phyloP scores from a whole-genome alignment of 1,140 invertebrate species.

The Heliconius congener region DNA sequence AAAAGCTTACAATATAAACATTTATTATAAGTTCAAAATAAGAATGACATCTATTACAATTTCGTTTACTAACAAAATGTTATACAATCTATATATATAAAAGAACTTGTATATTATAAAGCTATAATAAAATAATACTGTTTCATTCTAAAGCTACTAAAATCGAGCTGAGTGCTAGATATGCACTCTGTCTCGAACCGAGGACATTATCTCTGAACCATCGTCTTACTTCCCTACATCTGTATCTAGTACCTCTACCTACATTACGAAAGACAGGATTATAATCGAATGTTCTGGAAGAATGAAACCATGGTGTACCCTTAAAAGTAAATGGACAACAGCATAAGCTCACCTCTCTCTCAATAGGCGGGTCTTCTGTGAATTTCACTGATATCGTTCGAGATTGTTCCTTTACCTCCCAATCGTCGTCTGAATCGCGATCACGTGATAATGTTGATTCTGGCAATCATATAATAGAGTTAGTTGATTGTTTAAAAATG shows the following conservation, averaged over 20 bases:
- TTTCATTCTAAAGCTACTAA: slow-evolving; percentile 65
- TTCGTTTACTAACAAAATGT: not conserved
- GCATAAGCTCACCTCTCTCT: slow-evolving; percentile 86
- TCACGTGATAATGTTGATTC: slow-evolving; percentile 67
- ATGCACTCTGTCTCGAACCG: slow-evolving; percentile 60
- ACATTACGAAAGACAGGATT: slow-evolving; percentile 46
- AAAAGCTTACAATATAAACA: slow-evolving; percentile 23
- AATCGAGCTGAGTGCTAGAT: slow-evolving; percentile 67
- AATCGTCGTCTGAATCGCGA: slow-evolving; percentile 84
- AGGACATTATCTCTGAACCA: slow-evolving; percentile 59
- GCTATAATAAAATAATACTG: not conserved
- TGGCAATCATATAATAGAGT: slow-evolving; percentile 44
- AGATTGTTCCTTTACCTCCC: slow-evolving; percentile 90
- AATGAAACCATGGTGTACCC: slow-evolving; percentile 20
- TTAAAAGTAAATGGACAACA: slow-evolving; percentile 56
- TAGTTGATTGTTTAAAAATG: not conserved
- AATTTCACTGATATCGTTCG: slow-evolving; percentile 94
- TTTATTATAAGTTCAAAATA: slow-evolving; percentile 2
- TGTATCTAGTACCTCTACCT: slow-evolving; percentile 42
- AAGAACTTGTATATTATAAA: not conserved
- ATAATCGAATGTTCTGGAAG: slow-evolving; percentile 38
- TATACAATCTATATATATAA: not conserved
- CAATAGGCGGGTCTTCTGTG: slow-evolving; percentile 89
- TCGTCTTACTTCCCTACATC: slow-evolving; percentile 44
- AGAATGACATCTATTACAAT: slow-evolving; percentile 4